These are phyloP conservation scores for Passer montanus DNA, from an alignment of 2,113 vertebrate genomes.

Conservation along the genomic window DNA sequence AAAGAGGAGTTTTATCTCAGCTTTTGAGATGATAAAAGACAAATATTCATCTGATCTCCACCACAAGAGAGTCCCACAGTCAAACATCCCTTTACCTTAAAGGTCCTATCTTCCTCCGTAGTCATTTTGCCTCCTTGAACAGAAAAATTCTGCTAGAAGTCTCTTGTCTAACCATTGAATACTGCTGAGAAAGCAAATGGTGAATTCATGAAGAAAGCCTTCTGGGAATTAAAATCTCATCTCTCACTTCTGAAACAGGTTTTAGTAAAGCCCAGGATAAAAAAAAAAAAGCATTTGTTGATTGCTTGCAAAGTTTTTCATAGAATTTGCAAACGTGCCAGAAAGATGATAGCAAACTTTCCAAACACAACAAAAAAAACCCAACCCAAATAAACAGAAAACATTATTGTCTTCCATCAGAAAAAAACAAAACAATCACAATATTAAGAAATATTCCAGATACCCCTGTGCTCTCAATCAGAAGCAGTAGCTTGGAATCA, in stretches of 20 bases:
- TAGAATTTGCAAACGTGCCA: background rate
- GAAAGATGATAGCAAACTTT: background rate
- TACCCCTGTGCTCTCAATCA: background rate
- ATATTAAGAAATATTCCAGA: background rate
- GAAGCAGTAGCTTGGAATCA: background rate
- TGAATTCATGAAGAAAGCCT: background rate
- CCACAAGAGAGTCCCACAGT: background rate
- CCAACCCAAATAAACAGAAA: background rate
- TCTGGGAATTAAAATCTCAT: background rate
- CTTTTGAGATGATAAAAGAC: background rate
- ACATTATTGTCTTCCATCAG: background rate
- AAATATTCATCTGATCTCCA: background rate
- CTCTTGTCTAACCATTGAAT: background rate
- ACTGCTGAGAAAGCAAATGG: background rate
- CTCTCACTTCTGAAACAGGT: background rate
- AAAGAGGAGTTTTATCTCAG: background rate
- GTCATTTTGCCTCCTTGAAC: background rate
- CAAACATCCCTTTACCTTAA: background rate
- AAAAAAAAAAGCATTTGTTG: background rate
- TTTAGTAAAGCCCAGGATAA: background rate
- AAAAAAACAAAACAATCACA: background rate
- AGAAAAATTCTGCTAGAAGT: background rate
- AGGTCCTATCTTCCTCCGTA: background rate
- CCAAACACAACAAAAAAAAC: background rate
- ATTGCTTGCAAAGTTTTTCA: background rate